Evolutionary conservation across 2,797 vertebrate species (phyloP), one percentile per base, ranked within the genome.

Genomic region (Tolypeutes matacus): DNA sequence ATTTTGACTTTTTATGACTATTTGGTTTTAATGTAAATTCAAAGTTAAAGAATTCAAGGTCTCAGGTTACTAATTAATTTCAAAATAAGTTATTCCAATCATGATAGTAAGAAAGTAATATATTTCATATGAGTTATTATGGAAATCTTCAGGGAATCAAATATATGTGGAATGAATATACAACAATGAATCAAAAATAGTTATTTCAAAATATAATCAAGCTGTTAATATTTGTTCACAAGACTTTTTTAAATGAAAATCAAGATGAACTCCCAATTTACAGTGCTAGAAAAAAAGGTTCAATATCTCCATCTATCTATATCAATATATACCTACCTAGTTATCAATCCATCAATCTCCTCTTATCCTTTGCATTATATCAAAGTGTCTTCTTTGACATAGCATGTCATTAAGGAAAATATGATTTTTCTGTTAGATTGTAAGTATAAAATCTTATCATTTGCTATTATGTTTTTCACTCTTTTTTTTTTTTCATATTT

Each of bases 141-240:
- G 13, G 6, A 53, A 34, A 8, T 58, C 46, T 49, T 49, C 27
- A 53, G 72, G 18, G 5, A 70, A 39, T 77, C 36, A 94, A 53
- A 64, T 53, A 34, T 53, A 31, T 31, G 5, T 46, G 29, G 36
- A 10, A n/a, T 49, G 25, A 86, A 64, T 65, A 36, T 51, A 53
- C 2, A 70, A 29, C 39, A 75, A 42, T 31, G 2, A 73, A 64
- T n/a, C 14, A 85, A 60, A 72, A 58, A 46, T 46, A 46, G 7
- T 53, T 89, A 78, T 89, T 85, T 75, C 6, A 60, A 85, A 88
- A 51, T 75, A 39, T 12, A 86, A 85, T 81, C 12, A 75, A 91
- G 1, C 0, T 86, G 53, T 76, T 49, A 82, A 11, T 18, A 14
- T 65, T 69, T 14, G 1, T 36, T 88, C 12, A 67, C 69, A 69